phyloP scores from a whole-genome alignment of 2,113 vertebrate genomes.

The Taxidea taxus region DNA sequence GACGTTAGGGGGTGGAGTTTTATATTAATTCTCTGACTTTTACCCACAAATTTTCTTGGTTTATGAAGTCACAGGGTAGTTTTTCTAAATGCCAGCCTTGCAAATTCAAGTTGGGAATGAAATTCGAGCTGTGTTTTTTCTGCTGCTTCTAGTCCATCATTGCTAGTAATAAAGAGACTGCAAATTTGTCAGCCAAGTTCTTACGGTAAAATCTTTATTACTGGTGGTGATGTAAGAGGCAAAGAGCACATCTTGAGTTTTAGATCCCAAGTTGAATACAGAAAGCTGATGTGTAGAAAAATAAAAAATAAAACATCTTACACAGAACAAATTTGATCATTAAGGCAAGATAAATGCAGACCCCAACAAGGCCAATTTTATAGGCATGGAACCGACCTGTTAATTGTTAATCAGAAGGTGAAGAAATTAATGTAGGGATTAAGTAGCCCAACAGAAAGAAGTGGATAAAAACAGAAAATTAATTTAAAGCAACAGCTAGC shows the following conservation, averaged over 20 bases:
- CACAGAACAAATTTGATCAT: constrained; percentile 26
- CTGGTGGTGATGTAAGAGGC: constrained; percentile 63
- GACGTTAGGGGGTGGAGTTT: background rate
- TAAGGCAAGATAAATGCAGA: constrained; percentile 50
- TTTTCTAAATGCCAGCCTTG: constrained; percentile 62
- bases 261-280: constrained; percentile 43
- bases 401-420: constrained; percentile 54
- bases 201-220: constrained; percentile 76
- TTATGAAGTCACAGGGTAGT: constrained; percentile 58
- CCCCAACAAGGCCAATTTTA: constrained; percentile 32
- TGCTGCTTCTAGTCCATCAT: constrained; percentile 57
- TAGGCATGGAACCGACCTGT: background rate
- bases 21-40: constrained; percentile 1
- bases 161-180: constrained; percentile 47
- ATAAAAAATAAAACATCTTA: background rate
- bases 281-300: constrained; percentile 43
- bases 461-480: constrained; percentile 63
- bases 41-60: constrained; percentile 24
- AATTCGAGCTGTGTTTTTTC: constrained; percentile 60
- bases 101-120: constrained; percentile 58
- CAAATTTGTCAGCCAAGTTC: constrained; percentile 59
- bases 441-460: constrained; percentile 44
- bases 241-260: constrained; percentile 46
- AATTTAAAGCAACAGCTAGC: constrained; percentile 62
- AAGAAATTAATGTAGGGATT: constrained; percentile 61